phyloP scores from a whole-genome alignment of 2,113 vertebrate genomes.

The Otolemur garnettii region DNA sequence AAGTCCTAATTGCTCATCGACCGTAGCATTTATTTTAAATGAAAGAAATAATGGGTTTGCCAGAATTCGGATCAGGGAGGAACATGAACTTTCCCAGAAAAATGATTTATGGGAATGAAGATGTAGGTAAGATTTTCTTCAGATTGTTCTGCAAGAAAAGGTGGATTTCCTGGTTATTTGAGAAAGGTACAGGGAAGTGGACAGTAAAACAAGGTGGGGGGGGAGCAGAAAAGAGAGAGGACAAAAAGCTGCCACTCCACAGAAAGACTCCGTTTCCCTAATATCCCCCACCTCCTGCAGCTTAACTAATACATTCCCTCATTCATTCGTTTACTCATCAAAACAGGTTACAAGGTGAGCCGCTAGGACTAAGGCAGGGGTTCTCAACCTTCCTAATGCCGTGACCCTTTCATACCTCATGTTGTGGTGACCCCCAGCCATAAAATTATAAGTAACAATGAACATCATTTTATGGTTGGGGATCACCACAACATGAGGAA shows the following conservation, averaged over 20 bases:
- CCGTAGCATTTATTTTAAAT: neutral
- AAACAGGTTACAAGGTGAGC: neutral
- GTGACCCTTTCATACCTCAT: too few species aligned
- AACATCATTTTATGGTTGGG: too few species aligned
- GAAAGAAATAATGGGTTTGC: neutral
- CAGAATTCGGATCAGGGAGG: constrained; percentile 6
- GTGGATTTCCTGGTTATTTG: neutral
- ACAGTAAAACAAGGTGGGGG: neutral
- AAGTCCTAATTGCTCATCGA: neutral
- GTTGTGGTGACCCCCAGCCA: too few species aligned
- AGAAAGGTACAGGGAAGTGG: neutral
- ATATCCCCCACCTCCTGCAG: neutral
- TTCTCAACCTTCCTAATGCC: too few species aligned
- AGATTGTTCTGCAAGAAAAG: neutral
- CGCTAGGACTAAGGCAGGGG: neutral
- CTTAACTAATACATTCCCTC: neutral
- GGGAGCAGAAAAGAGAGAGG: neutral
- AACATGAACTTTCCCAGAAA: neutral
- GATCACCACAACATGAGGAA: too few species aligned
- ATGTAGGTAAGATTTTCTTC: neutral
- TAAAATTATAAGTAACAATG: too few species aligned
- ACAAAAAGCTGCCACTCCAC: neutral
- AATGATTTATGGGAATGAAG: neutral
- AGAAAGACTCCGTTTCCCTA: neutral
- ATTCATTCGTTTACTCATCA: neutral